phyloP scores from a whole-genome alignment of 2,888 invertebrate species.

The Dynastes tityus region DNA sequence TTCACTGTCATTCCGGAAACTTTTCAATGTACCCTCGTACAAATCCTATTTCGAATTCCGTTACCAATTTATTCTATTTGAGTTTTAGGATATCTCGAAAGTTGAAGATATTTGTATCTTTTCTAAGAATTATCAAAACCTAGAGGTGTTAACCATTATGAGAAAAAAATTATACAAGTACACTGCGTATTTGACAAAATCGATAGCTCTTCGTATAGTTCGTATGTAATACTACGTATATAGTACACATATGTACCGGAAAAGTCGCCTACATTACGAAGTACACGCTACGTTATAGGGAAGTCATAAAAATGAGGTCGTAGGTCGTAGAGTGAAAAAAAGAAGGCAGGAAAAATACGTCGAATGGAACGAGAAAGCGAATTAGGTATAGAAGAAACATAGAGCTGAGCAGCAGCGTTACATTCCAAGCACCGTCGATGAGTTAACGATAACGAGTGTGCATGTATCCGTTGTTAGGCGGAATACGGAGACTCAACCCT shows the following conservation, averaged over 20 bases:
- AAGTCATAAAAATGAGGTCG: conserved; percentile 31
- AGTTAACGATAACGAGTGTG: conserved; percentile 57
- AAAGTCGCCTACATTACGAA: conserved; percentile 17
- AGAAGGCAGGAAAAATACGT: conserved; percentile 11
- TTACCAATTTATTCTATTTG: neutral
- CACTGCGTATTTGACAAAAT: no score
- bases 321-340: conserved; percentile 19
- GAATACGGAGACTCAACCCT: conserved; percentile 50
- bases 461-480: conserved; percentile 61
- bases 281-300: conserved; percentile 23
- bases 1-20: no score
- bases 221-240: neutral
- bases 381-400: conserved; percentile 41
- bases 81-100: no score
- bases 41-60: no score
- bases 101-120: no score
- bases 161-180: no score
- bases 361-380: conserved; percentile 29
- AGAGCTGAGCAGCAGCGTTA: conserved; percentile 35
- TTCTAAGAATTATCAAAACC: no score
- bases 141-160: no score
- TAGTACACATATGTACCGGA: neutral
- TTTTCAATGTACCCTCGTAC: no score
- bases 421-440: conserved; percentile 44
- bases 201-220: neutral